phyloP scores from a whole-genome alignment of 2,797 vertebrate species.

The Chromis chromis region DNA sequence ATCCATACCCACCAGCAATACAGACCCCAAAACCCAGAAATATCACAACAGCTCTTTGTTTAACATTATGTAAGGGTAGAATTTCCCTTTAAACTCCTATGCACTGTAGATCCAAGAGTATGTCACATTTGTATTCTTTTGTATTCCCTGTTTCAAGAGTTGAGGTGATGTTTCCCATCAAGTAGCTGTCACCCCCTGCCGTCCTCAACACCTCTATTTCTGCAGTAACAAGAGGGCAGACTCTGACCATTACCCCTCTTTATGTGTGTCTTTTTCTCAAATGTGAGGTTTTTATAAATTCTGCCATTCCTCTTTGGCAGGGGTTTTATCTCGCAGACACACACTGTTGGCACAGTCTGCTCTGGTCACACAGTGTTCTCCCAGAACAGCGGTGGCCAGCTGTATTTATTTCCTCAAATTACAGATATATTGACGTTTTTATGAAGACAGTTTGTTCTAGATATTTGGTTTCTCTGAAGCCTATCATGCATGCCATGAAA shows the following conservation, averaged over 20 bases:
- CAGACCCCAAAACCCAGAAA: background rate
- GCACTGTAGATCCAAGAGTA: constrained; percentile 13
- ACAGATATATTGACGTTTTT: constrained; percentile 37
- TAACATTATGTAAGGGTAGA: background rate
- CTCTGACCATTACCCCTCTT: constrained; percentile 54
- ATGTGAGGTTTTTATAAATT: constrained; percentile 62
- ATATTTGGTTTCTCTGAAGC: constrained; percentile 6
- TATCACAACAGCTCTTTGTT: background rate
- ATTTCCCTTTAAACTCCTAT: constrained; percentile 4
- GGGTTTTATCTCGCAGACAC: constrained; percentile 65
- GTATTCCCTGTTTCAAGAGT: constrained; percentile 30
- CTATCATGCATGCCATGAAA: constrained; percentile 3
- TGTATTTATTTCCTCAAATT: constrained; percentile 41
- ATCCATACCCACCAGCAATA: no score
- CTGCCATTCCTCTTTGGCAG: constrained; percentile 66
- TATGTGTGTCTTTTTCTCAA: constrained; percentile 48
- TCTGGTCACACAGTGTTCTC: constrained; percentile 40
- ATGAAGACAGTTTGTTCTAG: constrained; percentile 26
- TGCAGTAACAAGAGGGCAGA: constrained; percentile 61
- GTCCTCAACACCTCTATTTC: constrained; percentile 56
- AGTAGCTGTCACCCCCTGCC: constrained; percentile 43
- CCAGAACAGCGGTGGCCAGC: constrained; percentile 22
- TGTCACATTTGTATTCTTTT: constrained; percentile 40
- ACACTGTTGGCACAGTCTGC: constrained; percentile 54
- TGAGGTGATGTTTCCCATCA: constrained; percentile 49